A percentile compares a stretch with the other conserved stretches of the same genome.
Evolutionary conservation across 1,140 invertebrate species (phyloP).

Genomic region (Catajapyx aquilonaris): DNA sequence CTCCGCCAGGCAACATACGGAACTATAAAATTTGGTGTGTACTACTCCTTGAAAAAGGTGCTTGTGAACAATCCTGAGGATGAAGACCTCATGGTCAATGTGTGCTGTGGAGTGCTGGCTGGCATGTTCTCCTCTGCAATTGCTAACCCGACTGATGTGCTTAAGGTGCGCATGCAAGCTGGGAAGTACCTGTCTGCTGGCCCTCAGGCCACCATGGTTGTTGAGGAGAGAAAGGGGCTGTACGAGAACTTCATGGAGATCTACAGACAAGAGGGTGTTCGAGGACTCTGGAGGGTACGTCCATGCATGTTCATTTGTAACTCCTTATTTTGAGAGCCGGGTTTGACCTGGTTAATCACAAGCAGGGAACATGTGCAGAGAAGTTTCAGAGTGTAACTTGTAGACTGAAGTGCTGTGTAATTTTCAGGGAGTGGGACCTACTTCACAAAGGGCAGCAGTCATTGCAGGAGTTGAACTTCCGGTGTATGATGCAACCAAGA

Average conservation of each 20-base stretch:
- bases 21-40: constrained; percentile 90
- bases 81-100: constrained; percentile 56
- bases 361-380: neutral
- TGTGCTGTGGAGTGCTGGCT: constrained; percentile 61
- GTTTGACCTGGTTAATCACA: neutral
- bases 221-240: constrained; percentile 24
- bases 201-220: constrained; percentile 23
- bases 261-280: constrained; percentile 53
- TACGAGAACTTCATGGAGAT: constrained; percentile 57
- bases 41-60: constrained; percentile 64
- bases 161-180: constrained; percentile 89
- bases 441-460: constrained; percentile 71
- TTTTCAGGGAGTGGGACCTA: constrained; percentile 67
- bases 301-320: neutral
- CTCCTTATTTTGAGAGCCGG: too few relatives aligned
- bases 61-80: constrained; percentile 31
- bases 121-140: constrained; percentile 82
- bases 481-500: constrained; percentile 80
- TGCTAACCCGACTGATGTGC: constrained; percentile 90
- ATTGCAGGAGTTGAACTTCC: constrained; percentile 86
- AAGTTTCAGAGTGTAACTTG: too few relatives aligned
- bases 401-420: too few relatives aligned
- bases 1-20: constrained; percentile 85
- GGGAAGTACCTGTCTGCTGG: constrained; percentile 25
- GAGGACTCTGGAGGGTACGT: constrained; percentile 67